Evolutionary conservation across 2,888 invertebrate species (phyloP), one percentile per base, ranked within the genome.

Genomic region (Asteroscopus sphinx): DNA sequence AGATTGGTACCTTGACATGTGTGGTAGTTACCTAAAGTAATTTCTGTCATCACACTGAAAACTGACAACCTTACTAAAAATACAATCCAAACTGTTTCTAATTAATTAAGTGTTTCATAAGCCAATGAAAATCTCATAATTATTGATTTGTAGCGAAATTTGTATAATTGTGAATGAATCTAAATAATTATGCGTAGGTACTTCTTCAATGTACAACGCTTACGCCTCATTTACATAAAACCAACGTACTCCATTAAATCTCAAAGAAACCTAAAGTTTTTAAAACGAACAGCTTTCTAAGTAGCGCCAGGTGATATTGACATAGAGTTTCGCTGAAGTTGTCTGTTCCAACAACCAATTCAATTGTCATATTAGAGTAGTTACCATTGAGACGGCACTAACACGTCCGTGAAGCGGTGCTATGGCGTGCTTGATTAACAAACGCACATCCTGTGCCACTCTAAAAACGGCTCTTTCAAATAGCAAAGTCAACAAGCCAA

Each of bases 401-500:
- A 52, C 40, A 60, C 48, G 49, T 76, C 74, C 48, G 76, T 76
- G 69, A 56, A 60, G 64, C 55, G 67, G 54, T 64, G 73, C 53
- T 78, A 84, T 84, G 69, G 77, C 79, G 78, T 73, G 71, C 74
- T 69, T 70, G 69, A 77, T 77, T 70, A 85, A 81, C 80, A 79
- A 78, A 77, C 70, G 69, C 72, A 78, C 84, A 84, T 87, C 87
- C 87, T 85, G 80, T 77, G 61, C 64, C 59, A 73, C 76, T 75
- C 63, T 77, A 71, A 76, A 79, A 83, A 77, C 77, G 77, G 55
- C 68, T 74, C 81, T 82, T 79, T 78, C 83, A 83, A 89, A 86
- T 84, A 82, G 76, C 85, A 84, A 83, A 87, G 82, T 86, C 86
- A 90, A 91, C 87, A 84, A 85, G 90, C 77, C 82, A 85, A 86